Evolutionary conservation across 2,888 invertebrate species (phyloP).

Genomic region (Cenopis cana): DNA sequence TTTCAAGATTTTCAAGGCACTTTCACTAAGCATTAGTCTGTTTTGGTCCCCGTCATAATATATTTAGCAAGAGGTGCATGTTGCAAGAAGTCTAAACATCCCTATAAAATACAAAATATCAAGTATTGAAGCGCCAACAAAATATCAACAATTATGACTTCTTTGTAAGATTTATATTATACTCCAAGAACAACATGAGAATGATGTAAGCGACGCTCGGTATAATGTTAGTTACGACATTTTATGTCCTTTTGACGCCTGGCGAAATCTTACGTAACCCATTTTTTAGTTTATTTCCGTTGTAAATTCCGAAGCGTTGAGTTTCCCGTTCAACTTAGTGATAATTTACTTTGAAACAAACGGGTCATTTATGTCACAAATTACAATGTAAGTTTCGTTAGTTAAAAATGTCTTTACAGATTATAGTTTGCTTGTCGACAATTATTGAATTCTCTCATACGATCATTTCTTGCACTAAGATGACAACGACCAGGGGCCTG

Average conservation of each 20-base stretch:
- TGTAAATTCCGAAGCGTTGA: constrained; percentile 30
- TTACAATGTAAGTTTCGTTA: constrained; percentile 21
- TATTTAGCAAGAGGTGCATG: not conserved
- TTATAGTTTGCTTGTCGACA: not conserved
- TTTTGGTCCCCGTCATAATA: not conserved
- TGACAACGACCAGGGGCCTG: too few species aligned
- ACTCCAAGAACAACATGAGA: not conserved
- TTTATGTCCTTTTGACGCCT: not conserved
- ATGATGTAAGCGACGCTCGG: not conserved
- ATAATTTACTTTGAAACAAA: constrained; percentile 41
- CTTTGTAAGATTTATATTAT: constrained; percentile 3
- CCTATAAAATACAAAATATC: constrained; percentile 2
- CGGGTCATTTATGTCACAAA: constrained; percentile 21
- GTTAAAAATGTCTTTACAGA: constrained; percentile 10
- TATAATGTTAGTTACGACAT: constrained; percentile 13
- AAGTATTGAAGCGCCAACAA: constrained; percentile 1
- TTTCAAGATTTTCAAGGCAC: too few species aligned
- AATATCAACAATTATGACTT: constrained; percentile 9
- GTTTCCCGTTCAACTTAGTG: constrained; percentile 23
- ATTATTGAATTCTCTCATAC: not conserved
- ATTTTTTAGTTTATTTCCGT: constrained; percentile 35
- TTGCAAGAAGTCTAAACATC: not conserved
- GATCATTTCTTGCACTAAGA: not conserved
- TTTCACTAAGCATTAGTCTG: not conserved
- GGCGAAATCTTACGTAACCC: constrained; percentile 23